phyloP scores from a whole-genome alignment of 2,797 vertebrate genomes.

The Thalassophryne amazonica region DNA sequence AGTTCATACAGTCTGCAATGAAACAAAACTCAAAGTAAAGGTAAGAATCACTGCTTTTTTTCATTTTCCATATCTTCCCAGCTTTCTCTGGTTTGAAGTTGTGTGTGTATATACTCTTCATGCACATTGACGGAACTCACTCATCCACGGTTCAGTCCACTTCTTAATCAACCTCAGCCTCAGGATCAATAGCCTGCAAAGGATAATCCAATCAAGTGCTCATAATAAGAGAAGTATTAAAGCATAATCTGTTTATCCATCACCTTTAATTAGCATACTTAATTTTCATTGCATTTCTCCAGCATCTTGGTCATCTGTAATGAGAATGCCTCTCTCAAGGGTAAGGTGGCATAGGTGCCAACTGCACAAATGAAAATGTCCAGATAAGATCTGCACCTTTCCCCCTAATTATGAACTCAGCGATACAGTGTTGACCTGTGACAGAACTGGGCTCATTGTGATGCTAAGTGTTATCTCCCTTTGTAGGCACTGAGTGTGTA shows the following conservation, averaged over 20 bases:
- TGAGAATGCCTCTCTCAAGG: conserved; percentile 58
- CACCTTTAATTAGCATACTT: conserved; percentile 73
- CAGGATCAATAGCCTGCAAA: conserved; percentile 72
- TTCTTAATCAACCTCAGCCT: conserved; percentile 64
- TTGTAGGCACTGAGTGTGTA: conserved; percentile 45
- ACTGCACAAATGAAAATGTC: conserved; percentile 34
- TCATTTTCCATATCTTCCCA: too few relatives aligned
- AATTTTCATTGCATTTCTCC: conserved; percentile 58
- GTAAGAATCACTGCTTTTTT: too few relatives aligned
- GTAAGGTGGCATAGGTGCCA: conserved; percentile 23
- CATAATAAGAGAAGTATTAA: conserved; percentile 73
- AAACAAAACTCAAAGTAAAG: too few relatives aligned
- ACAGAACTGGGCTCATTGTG: conserved; percentile 57
- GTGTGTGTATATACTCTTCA: conserved; percentile 18
- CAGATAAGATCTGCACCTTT: conserved; percentile 44
- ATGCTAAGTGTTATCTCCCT: conserved; percentile 54
- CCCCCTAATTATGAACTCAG: conserved; percentile 57
- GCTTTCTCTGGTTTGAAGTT: too few relatives aligned
- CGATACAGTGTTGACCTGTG: conserved; percentile 47
- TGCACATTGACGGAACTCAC: conserved; percentile 24
- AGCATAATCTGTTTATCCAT: conserved; percentile 73
- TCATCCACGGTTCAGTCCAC: conserved; percentile 39
- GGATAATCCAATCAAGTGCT: conserved; percentile 73
- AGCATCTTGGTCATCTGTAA: conserved; percentile 52
- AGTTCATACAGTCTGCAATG: too few relatives aligned